A percentile compares a stretch with the other conserved stretches of the same genome.
These are phyloP conservation scores for Lapara coniferarum DNA, from an alignment of 2,888 invertebrate species.

Conservation along the genomic window DNA sequence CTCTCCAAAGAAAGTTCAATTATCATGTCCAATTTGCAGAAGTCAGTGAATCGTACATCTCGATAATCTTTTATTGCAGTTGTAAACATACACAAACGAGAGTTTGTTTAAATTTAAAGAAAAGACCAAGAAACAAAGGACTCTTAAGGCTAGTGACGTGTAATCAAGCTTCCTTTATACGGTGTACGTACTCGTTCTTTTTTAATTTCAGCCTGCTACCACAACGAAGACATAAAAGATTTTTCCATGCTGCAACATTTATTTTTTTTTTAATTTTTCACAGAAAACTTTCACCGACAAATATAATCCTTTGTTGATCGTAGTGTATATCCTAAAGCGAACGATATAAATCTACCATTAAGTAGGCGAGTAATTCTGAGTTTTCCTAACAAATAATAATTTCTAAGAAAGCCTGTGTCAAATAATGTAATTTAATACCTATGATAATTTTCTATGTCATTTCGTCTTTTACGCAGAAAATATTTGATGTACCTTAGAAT, in stretches of 20 bases:
- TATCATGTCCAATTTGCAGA: too few relatives aligned
- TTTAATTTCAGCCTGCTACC: constrained; percentile 55
- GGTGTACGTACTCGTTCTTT: constrained; percentile 53
- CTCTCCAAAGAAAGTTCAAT: too few relatives aligned
- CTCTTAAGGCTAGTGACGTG: constrained; percentile 64
- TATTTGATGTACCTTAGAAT: not conserved
- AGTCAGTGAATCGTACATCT: not conserved
- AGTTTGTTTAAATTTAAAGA: constrained; percentile 26
- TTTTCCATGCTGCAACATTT: constrained; percentile 35
- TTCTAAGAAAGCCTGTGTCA: constrained; percentile 1
- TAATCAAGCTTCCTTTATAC: constrained; percentile 72
- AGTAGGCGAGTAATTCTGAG: constrained; percentile 4
- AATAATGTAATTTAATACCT: constrained; percentile 2
- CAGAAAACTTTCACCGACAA: constrained; percentile 17
- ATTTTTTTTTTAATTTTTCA: constrained; percentile 24
- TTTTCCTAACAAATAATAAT: not conserved
- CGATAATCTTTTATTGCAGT: not conserved
- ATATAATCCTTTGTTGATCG: constrained; percentile 9
- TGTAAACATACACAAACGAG: constrained; percentile 18
- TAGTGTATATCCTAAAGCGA: not conserved
- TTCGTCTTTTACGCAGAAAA: not conserved
- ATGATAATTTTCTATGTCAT: not conserved
- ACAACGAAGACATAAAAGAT: constrained; percentile 41
- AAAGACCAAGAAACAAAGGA: constrained; percentile 58
- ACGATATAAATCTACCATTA: not conserved